phyloP scores from a whole-genome alignment of 2,113 vertebrate species.

The Strix uralensis region DNA sequence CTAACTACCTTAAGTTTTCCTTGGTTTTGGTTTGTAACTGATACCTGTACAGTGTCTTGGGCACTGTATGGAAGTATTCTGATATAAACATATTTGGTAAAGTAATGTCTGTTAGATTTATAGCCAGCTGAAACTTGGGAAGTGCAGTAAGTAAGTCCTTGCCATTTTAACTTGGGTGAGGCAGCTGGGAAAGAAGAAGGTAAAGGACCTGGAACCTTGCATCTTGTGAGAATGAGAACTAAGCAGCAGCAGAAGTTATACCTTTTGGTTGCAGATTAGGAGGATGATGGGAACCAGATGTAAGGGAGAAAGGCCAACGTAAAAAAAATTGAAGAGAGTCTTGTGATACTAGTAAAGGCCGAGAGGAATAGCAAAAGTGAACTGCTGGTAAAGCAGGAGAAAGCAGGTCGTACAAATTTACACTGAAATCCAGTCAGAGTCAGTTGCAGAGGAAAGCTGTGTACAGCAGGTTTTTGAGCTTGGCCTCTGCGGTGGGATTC shows the following conservation, averaged over 20 bases:
- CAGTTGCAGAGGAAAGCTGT: neutral
- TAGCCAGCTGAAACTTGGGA: neutral
- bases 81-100: neutral
- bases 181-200: neutral
- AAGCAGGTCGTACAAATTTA: neutral
- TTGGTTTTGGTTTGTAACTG: neutral
- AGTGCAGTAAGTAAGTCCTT: neutral
- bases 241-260: neutral
- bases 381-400: neutral
- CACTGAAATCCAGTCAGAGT: neutral
- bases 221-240: neutral
- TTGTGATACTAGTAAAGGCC: neutral
- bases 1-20: neutral
- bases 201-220: neutral
- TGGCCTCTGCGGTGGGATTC: neutral
- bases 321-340: neutral
- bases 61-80: neutral
- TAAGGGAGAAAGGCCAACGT: neutral
- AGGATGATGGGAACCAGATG: neutral
- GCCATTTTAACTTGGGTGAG: neutral
- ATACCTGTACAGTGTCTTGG: neutral
- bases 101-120: neutral
- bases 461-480: neutral
- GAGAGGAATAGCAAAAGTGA: neutral
- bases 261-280: neutral